Evolutionary conservation across 2,113 vertebrate species (phyloP), one percentile per base, ranked within the genome.

Genomic region (Sebastes schlegelii): DNA sequence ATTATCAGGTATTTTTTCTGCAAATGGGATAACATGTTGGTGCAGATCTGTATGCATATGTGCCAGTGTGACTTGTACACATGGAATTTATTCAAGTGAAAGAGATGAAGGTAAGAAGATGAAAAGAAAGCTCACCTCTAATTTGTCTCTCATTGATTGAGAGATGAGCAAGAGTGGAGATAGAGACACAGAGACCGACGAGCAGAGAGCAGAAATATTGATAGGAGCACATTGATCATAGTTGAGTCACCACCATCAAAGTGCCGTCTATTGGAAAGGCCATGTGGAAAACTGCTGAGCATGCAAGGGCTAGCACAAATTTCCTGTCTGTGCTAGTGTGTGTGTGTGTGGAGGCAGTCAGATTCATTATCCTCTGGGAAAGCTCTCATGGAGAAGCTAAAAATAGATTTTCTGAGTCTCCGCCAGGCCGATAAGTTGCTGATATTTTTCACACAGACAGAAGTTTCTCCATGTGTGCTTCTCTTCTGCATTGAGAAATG

Each of bases 331-430:
- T 68, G 46, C 34, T 19, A 48, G 23, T 40, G 67, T 34, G 52
- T 72, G 69, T 58, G 45, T 64, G 48, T 19, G 40, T 54, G 49
- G 19, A 79, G 52, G 77, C 75, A 81, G 76, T 88, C 83, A 79
- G 58, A 91, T 92, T 89, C 83, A 88, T 93, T 91, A 91, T 84
- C 83, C 86, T 61, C 66, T 69, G 79, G 70, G 84, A 92, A 82
- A 88, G 86, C 83, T 86, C 79, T 86, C 79, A 71, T 17, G 51
- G 84, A 91, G 74, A 85, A 80, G 84, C 88, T 88, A 84, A 86
- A 90, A 89, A 91, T 90, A 77, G 91, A 92, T 94, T 93, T 92
- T 87, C 80, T 89, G 70, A 90, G 86, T 86, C 69, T 86, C 82
- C 60, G 87, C 83, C 78, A 85, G 80, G 57, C 79, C 65, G 64